Percentiles rank a stretch among this genome's conserved stretches.
phyloP scores from a whole-genome alignment of 2,888 invertebrate species.

The Lepidochitona cinerea region DNA sequence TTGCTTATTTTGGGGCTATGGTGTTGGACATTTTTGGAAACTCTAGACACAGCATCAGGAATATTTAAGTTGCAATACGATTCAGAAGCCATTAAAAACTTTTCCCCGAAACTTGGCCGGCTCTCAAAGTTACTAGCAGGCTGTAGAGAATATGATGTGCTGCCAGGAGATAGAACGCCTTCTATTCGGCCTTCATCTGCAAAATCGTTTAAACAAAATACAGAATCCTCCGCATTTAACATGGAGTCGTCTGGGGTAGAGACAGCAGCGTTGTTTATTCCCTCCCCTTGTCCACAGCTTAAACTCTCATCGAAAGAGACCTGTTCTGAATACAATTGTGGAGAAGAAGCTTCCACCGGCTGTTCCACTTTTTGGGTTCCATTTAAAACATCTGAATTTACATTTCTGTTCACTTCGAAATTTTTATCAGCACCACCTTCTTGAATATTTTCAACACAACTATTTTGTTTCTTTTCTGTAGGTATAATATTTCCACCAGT shows the following conservation, averaged over 20 bases:
- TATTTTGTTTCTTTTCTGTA: too few relatives aligned
- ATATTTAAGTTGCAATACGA: background rate
- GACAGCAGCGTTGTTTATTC: background rate
- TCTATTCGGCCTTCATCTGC: too few relatives aligned
- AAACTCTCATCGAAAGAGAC: background rate
- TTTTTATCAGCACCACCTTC: too few relatives aligned
- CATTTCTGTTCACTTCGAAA: too few relatives aligned
- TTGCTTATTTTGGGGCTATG: background rate
- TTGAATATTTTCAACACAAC: too few relatives aligned
- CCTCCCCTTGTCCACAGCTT: background rate
- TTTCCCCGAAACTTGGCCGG: background rate
- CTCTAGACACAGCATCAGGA: background rate
- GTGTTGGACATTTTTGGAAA: background rate
- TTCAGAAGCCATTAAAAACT: background rate
- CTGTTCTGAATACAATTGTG: background rate
- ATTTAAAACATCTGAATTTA: too few relatives aligned
- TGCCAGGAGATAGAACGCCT: too few relatives aligned
- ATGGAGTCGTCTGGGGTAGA: background rate
- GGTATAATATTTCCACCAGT: too few relatives aligned
- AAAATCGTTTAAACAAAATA: too few relatives aligned
- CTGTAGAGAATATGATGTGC: background rate
- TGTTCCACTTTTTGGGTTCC: too few relatives aligned
- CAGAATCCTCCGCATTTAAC: background rate
- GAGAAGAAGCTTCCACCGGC: too few relatives aligned
- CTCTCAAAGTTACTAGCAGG: constrained; percentile 4